Evolutionary conservation across 2,888 invertebrate genomes (phyloP), one percentile per base, ranked within the genome.

Genomic region (Volucella inflata): DNA sequence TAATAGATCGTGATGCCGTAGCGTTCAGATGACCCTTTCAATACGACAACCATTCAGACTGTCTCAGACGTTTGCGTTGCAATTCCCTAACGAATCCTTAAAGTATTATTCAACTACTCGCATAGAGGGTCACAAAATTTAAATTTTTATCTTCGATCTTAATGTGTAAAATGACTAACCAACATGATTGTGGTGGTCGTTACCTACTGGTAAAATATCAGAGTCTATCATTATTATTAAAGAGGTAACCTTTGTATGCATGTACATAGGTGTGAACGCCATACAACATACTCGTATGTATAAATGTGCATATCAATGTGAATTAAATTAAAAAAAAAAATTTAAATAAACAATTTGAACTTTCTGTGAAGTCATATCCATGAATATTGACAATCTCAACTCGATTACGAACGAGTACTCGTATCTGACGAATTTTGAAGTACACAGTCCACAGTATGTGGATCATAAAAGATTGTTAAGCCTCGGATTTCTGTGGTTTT

Each of bases 81-180:
- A 42, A 53, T 53, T 51, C 55, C 30, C 14, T 68, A 46, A 44
- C n/a, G 42, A 48, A n/a, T 65, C 40, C 8, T 8, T 16, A 40
- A 67, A 53, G 21, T 17, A 30, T 9, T 16, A 65, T 51, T 51
- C 65, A 40, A 14, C 17, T 40, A 51, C 36, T 8, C 50, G 40
- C 17, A 21, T n/a, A 38, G 59, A 59, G 17, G 40, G 42, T 59
- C 50, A n/a, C 65, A 65, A 40, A 40, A 46, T 30, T 17, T n/a
- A 67, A 42, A 8, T n/a, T 44, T 30, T 53, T 68, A 68, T 68
- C 67, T 53, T 44, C 11, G 67, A 68, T 68, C 67, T n/a, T 21
- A 11, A 30, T 21, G 51, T 51, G 60, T 46, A 46, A 46, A 62
- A 62, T 62, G 60, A 60, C 60, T 44, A 44, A 60, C 50, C 65